phyloP scores from a whole-genome alignment of 2,888 invertebrate genomes.

The Drosophila meridionalis region DNA sequence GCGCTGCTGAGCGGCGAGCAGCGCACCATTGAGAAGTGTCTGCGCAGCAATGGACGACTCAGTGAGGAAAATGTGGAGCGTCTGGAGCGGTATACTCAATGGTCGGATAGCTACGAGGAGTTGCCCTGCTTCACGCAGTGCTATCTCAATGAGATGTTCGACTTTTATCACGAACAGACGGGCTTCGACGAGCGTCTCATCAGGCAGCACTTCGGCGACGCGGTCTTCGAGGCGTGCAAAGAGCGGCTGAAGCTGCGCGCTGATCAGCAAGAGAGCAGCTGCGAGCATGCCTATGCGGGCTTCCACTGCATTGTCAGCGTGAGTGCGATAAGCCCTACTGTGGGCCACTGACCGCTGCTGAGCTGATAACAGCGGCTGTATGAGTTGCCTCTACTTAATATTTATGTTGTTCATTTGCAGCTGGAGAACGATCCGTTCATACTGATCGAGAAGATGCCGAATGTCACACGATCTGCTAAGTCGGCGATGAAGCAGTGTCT shows the following conservation, averaged over 20 bases:
- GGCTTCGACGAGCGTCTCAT: conserved; percentile 71
- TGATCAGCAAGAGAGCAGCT: conserved; percentile 48
- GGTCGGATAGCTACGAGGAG: conserved; percentile 78
- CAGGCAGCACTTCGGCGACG: conserved; percentile 65
- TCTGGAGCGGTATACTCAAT: conserved; percentile 72
- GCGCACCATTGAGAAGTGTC: conserved; percentile 63
- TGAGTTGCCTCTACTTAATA: not conserved
- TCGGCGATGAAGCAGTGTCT: conserved; percentile 80
- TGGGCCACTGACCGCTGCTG: conserved; percentile 48
- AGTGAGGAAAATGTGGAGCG: conserved; percentile 62
- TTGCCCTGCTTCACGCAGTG: conserved; percentile 81
- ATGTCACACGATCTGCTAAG: conserved; percentile 63
- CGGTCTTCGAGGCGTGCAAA: conserved; percentile 74
- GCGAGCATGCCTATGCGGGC: conserved; percentile 77
- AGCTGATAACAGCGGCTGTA: conserved; percentile 26
- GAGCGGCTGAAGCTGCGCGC: conserved; percentile 49
- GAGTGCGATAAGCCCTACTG: conserved; percentile 50
- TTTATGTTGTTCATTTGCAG: conserved; percentile 46
- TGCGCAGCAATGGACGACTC: conserved; percentile 72
- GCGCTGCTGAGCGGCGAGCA: conserved; percentile 54
- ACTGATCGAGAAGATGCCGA: conserved; percentile 74
- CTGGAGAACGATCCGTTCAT: conserved; percentile 81
- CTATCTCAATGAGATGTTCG: conserved; percentile 75
- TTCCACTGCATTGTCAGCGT: conserved; percentile 81
- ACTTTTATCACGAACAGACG: conserved; percentile 64